A percentile compares a stretch with the other conserved stretches of the same genome.
Evolutionary conservation across 2,797 vertebrate species (phyloP).

Genomic region (Myioborus melanocephalus): DNA sequence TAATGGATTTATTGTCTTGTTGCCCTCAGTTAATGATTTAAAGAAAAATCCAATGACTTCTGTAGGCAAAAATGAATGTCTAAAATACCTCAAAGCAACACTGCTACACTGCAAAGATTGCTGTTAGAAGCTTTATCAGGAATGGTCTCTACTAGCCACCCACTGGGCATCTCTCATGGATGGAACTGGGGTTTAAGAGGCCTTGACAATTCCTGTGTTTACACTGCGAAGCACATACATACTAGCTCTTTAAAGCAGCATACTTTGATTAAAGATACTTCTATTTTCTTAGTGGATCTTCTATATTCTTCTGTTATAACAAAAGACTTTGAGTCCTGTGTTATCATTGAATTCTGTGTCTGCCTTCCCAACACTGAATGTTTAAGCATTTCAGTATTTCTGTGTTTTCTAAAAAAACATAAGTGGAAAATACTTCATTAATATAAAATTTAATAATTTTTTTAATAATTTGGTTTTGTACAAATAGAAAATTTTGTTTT

Average conservation of each 20-base stretch:
- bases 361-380: not conserved
- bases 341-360: not conserved
- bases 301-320: not conserved
- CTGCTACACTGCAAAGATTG: not conserved
- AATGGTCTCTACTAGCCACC: not conserved
- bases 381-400: not conserved
- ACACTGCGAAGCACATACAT: not conserved
- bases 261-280: not conserved
- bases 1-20: conserved; percentile 44
- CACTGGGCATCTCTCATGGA: not conserved
- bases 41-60: conserved; percentile 38
- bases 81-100: not conserved
- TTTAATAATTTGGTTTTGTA: not conserved
- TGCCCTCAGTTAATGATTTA: conserved; percentile 17
- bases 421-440: not conserved
- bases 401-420: not conserved
- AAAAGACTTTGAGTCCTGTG: not conserved
- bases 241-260: not conserved
- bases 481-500: not conserved
- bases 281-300: not conserved
- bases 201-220: not conserved
- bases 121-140: not conserved
- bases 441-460: not conserved
- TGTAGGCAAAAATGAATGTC: not conserved
- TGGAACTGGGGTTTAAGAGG: not conserved